phyloP scores from a whole-genome alignment of 1,140 invertebrate genomes.

The Uloborus diversus region DNA sequence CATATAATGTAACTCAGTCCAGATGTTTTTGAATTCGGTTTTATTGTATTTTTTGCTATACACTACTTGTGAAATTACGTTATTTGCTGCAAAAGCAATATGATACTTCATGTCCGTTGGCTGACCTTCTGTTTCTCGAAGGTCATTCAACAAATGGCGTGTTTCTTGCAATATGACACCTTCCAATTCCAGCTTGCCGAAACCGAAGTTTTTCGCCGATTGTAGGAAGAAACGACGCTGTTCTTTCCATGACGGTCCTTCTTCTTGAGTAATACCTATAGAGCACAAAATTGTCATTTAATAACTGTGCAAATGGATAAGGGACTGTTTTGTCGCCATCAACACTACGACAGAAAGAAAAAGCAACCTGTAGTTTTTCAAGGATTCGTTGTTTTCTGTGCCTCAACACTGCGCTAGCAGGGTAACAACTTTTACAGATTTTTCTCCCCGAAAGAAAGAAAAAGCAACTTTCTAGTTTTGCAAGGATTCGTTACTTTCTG shows the following conservation, averaged over 20 bases:
- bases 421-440: too few species aligned
- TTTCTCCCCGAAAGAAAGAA: too few species aligned
- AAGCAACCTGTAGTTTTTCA: too few species aligned
- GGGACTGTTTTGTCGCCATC: too few species aligned
- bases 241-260: constrained; percentile 79
- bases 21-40: not conserved
- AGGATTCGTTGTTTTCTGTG: too few species aligned
- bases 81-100: not conserved
- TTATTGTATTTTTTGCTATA: constrained; percentile 2
- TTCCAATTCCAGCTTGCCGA: constrained; percentile 78
- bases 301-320: too few species aligned
- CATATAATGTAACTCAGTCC: not conserved
- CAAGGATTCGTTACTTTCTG: too few species aligned
- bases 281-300: not conserved
- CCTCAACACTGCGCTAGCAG: too few species aligned
- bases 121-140: not conserved
- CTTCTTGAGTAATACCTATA: constrained; percentile 60
- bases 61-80: constrained; percentile 7
- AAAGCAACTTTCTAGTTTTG: too few species aligned
- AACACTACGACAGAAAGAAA: too few species aligned
- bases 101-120: not conserved
- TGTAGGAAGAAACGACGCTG: constrained; percentile 78
- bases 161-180: constrained; percentile 69
- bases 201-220: constrained; percentile 76
- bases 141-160: not conserved